Evolutionary conservation across 2,113 vertebrate genomes (phyloP).

Genomic region (Ceyx melanurus): DNA sequence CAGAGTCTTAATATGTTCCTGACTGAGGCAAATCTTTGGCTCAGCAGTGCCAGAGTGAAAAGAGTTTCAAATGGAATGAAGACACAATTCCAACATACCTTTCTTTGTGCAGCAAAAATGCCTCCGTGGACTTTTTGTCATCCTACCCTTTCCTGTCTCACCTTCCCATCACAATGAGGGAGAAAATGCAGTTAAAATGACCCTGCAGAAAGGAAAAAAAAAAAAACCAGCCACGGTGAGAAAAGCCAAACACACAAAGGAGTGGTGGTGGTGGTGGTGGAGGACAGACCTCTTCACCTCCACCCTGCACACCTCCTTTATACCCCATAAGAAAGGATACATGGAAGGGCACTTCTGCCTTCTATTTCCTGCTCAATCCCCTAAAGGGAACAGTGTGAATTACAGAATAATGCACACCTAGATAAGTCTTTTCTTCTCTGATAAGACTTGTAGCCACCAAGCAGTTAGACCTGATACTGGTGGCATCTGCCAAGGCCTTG

Average conservation of each 20-base stretch:
- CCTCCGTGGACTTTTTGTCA: neutral
- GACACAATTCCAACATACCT: neutral
- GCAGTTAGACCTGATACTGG: neutral
- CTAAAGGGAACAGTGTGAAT: neutral
- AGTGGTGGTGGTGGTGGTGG: neutral
- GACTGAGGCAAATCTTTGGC: slow-evolving; percentile 16
- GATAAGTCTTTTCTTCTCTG: neutral
- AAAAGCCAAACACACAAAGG: neutral
- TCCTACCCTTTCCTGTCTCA: neutral
- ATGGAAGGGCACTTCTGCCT: neutral
- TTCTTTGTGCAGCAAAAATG: neutral
- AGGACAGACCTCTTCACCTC: neutral
- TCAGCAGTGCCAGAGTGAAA: neutral
- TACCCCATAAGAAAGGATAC: neutral
- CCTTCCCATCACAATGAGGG: neutral
- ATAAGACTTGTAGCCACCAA: neutral
- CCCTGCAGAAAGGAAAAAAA: neutral
- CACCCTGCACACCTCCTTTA: neutral
- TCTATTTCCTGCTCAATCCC: neutral
- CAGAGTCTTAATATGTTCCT: slow-evolving; percentile 18
- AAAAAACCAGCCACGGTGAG: neutral
- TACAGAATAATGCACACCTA: neutral
- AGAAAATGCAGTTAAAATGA: neutral
- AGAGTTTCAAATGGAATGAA: slow-evolving; percentile 1
- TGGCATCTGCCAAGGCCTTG: neutral